phyloP scores from a whole-genome alignment of 2,888 invertebrate genomes.

The Gibbula magus region DNA sequence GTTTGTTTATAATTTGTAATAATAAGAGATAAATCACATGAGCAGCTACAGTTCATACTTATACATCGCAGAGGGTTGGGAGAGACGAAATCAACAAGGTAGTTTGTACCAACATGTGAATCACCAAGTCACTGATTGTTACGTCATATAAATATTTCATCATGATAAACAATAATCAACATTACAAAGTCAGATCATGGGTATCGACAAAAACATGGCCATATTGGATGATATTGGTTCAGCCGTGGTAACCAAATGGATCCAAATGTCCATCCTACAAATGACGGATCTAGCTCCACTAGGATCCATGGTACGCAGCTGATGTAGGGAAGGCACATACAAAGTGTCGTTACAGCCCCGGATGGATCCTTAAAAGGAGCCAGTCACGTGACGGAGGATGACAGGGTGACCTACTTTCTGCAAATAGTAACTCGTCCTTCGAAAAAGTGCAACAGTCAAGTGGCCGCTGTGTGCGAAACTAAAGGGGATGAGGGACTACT shows the following conservation, averaged over 20 bases:
- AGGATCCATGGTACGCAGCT: not conserved
- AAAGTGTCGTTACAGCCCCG: constrained; percentile 17
- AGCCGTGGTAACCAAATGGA: not conserved
- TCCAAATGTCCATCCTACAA: not conserved
- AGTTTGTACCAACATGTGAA: not conserved
- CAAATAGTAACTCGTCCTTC: too few species aligned
- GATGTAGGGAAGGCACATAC: constrained; percentile 19
- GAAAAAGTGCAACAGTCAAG: too few species aligned
- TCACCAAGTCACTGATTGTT: not conserved
- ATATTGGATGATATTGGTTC: not conserved
- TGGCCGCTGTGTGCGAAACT: not conserved
- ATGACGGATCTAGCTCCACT: not conserved
- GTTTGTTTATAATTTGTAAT: too few species aligned
- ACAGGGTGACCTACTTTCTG: too few species aligned
- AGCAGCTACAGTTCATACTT: too few species aligned
- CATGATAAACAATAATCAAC: not conserved
- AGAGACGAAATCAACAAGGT: too few species aligned
- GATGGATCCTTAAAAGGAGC: not conserved
- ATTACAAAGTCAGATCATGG: constrained; percentile 5
- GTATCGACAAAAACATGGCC: constrained; percentile 16
- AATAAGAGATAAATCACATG: too few species aligned
- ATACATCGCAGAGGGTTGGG: too few species aligned
- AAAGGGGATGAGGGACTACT: not conserved
- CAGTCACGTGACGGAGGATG: not conserved
- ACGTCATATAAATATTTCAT: constrained; percentile 4